These are phyloP conservation scores for Morpho helenor DNA, from an alignment of 2,888 invertebrate species.

Conservation along the genomic window DNA sequence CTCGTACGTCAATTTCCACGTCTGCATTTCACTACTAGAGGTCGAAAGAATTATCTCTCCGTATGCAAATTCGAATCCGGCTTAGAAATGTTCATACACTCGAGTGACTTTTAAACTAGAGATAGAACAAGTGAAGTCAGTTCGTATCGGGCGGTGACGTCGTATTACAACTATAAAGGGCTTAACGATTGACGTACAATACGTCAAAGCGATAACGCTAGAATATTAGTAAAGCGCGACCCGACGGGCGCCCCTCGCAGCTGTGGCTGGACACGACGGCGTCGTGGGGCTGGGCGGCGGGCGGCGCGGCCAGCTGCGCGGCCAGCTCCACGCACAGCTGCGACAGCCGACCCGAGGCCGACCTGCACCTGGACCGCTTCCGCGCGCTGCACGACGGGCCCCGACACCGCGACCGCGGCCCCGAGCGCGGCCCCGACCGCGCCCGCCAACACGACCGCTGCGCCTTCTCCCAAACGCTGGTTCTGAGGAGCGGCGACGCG, in stretches of 20 bases:
- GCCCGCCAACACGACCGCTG: slow-evolving; percentile 15
- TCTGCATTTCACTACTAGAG: too few species aligned
- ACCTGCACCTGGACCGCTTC: slow-evolving; percentile 59
- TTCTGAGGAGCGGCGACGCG: slow-evolving; percentile 38
- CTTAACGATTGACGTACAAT: too few species aligned
- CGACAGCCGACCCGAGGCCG: slow-evolving; percentile 82
- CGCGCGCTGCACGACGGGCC: slow-evolving; percentile 20
- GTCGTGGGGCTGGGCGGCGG: slow-evolving; percentile 68
- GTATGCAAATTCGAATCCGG: too few species aligned
- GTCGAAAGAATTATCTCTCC: too few species aligned
- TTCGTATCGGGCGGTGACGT: too few species aligned
- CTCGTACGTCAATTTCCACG: too few species aligned
- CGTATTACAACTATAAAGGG: too few species aligned
- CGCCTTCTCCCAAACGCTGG: slow-evolving; percentile 45
- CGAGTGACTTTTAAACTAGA: too few species aligned
- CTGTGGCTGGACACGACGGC: slow-evolving; percentile 67
- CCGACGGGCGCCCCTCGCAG: slow-evolving; percentile 40
- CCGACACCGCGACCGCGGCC: too few species aligned
- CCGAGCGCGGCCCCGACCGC: slow-evolving; percentile 13
- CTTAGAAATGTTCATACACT: too few species aligned
- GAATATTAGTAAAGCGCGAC: too few species aligned
- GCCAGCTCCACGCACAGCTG: slow-evolving; percentile 77
- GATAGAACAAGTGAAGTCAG: too few species aligned
- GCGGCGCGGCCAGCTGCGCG: slow-evolving; percentile 48
- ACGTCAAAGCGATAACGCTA: not conserved